Evolutionary conservation across 2,797 vertebrate genomes (phyloP).

Genomic region (Trachops cirrhosus): DNA sequence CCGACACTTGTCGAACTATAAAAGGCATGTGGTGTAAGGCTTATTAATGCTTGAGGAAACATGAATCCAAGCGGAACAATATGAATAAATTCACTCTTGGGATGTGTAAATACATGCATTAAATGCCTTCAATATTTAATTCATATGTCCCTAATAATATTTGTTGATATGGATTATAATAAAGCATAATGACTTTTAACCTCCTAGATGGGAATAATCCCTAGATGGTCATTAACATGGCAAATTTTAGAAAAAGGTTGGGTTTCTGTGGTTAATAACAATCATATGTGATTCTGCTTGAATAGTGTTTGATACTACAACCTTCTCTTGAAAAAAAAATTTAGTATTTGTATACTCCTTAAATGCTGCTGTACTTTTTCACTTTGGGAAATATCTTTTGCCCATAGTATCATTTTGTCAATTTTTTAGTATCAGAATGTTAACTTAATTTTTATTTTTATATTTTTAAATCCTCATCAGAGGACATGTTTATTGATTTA

Average conservation of each 20-base stretch:
- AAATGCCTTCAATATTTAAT: slow-evolving; percentile 38
- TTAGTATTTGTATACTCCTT: neutral
- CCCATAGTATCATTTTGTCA: neutral
- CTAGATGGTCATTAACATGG: slow-evolving; percentile 51
- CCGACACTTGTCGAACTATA: slow-evolving; percentile 62
- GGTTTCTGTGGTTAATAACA: neutral
- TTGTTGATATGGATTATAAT: slow-evolving; percentile 75
- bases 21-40: slow-evolving; percentile 38
- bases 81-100: slow-evolving; percentile 50
- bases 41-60: slow-evolving; percentile 61
- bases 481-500: neutral
- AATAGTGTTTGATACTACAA: neutral
- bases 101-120: slow-evolving; percentile 65
- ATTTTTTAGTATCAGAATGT: neutral
- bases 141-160: slow-evolving; percentile 52
- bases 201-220: slow-evolving; percentile 65
- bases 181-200: slow-evolving; percentile 68
- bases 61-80: neutral
- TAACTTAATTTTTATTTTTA: neutral
- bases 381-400: neutral
- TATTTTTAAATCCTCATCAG: neutral
- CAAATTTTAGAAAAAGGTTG: slow-evolving; percentile 40
- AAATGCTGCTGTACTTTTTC: neutral
- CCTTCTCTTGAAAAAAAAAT: neutral
- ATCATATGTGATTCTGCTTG: neutral